Evolutionary conservation across 2,113 vertebrate genomes (phyloP).

Genomic region (Festucalex cinctus): DNA sequence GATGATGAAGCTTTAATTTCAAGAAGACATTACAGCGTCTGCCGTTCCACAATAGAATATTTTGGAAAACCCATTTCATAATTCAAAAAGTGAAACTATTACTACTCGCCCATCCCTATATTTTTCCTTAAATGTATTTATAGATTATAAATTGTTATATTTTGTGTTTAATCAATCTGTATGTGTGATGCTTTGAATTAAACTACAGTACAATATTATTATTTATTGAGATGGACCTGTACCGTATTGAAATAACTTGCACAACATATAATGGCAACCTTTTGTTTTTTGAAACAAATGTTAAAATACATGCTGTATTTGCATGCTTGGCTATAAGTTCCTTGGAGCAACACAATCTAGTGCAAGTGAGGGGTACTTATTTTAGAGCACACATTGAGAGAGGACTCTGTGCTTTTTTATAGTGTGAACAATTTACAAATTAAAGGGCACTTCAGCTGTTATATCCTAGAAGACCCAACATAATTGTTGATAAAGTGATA

Average conservation of each 20-base stretch:
- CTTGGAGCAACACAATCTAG: background rate
- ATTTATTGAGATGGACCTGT: background rate
- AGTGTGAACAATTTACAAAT: slow-evolving; percentile 1
- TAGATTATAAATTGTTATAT: no score
- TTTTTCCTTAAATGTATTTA: no score
- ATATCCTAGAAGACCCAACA: background rate
- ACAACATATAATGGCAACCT: background rate
- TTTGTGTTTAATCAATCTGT: background rate
- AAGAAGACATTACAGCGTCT: background rate
- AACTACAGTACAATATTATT: no score
- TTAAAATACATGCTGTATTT: background rate
- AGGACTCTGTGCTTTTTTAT: slow-evolving; percentile 33
- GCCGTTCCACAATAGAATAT: background rate
- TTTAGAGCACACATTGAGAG: slow-evolving; percentile 9
- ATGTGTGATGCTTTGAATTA: background rate
- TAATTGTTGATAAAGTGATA: slow-evolving; percentile 11
- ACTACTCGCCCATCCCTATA: no score
- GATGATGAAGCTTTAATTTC: background rate
- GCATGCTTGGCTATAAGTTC: background rate
- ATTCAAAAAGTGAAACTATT: no score
- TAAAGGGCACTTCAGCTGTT: background rate
- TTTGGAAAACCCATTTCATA: no score
- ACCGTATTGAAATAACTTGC: background rate
- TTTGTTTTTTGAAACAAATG: background rate
- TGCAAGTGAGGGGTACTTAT: background rate